These are phyloP conservation scores for Melanostigma gelatinosum DNA, from an alignment of 2,113 vertebrate species.

Conservation along the genomic window DNA sequence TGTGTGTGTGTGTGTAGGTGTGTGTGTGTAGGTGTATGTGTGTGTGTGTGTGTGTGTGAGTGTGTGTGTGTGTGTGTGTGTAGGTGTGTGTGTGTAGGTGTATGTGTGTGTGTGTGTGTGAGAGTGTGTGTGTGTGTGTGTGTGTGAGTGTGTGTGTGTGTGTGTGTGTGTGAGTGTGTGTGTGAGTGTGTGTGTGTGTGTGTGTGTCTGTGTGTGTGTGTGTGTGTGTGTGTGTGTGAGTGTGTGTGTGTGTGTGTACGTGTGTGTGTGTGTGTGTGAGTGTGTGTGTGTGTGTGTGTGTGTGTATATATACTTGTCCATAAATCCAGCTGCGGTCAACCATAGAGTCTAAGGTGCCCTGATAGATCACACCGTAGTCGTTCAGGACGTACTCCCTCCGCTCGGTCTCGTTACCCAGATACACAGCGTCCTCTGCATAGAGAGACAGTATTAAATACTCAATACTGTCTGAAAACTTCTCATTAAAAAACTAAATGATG, in stretches of 20 bases:
- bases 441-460: neutral
- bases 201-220: no score
- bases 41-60: no score
- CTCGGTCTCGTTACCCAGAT: slow-evolving; percentile 79
- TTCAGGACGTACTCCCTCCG: slow-evolving; percentile 91
- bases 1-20: no score
- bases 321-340: slow-evolving; percentile 86
- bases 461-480: neutral
- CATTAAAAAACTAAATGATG: no score
- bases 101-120: no score
- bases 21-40: no score
- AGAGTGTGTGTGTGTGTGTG: no score
- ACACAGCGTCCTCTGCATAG: slow-evolving; percentile 86
- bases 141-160: no score
- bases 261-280: neutral
- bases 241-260: neutral
- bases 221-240: neutral
- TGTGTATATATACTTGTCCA: slow-evolving; percentile 85
- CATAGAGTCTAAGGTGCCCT: slow-evolving; percentile 73
- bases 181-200: no score
- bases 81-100: no score
- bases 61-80: no score
- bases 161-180: no score
- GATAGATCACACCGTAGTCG: slow-evolving; percentile 87
- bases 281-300: neutral